These are phyloP conservation scores for Gadus macrocephalus DNA, from an alignment of 2,113 vertebrate genomes.

Conservation along the genomic window DNA sequence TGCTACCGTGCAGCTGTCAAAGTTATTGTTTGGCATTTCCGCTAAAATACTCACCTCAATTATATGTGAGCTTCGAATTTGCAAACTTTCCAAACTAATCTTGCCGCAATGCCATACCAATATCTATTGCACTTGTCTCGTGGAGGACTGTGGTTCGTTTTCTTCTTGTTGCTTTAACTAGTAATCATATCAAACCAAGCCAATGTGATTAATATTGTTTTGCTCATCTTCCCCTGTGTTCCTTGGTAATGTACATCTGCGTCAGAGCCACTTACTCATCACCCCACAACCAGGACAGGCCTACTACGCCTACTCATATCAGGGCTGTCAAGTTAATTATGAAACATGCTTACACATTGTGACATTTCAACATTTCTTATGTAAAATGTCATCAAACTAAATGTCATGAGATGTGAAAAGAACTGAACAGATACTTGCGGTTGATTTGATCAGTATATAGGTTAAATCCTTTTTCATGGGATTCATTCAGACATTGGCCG, in stretches of 20 bases:
- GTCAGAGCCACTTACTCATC: background rate
- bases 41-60: constrained; percentile 1
- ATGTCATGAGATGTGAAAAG: no score
- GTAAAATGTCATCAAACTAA: no score
- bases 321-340: constrained; percentile 5
- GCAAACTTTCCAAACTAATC: background rate
- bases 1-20: constrained; percentile 31
- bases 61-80: background rate
- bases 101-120: background rate
- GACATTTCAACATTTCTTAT: no score
- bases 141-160: no score
- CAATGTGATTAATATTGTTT: background rate
- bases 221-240: background rate
- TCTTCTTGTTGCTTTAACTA: no score
- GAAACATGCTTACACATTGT: background rate
- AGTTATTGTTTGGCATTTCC: constrained; percentile 11
- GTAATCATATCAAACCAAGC: no score
- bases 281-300: background rate
- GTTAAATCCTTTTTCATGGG: no score
- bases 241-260: background rate
- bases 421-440: no score
- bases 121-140: no score
- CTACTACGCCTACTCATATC: background rate
- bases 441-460: no score
- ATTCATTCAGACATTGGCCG: no score